Conservation (phyloP, 2,888 invertebrate genomes). For the Parnassius mnemosyne region DNA sequence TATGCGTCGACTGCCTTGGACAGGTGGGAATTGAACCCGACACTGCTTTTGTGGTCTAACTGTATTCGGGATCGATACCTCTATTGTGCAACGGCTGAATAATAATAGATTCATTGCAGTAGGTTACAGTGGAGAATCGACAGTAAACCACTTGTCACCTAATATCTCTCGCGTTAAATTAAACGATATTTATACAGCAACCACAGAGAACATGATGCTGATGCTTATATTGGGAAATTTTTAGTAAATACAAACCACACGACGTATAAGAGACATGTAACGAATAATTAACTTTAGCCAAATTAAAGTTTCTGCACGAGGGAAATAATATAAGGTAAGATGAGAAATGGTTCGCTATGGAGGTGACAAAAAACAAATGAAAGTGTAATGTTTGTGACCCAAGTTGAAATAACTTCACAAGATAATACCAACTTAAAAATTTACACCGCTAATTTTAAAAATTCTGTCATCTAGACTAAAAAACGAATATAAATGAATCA, state of each 20-base stretch:
- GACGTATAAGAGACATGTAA: conserved; percentile 12
- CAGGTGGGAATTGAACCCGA: conserved; percentile 52
- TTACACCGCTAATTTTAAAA: too few relatives aligned
- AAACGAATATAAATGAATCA: too few relatives aligned
- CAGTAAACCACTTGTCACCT: conserved; percentile 19
- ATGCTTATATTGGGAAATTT: conserved; percentile 12
- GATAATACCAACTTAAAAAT: too few relatives aligned
- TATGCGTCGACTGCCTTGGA: conserved; percentile 49
- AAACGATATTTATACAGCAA: conserved; percentile 8
- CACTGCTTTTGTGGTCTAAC: conserved; percentile 52
- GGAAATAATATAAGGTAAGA: background rate
- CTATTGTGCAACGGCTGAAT: conserved; percentile 20
- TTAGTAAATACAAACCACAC: conserved; percentile 14
- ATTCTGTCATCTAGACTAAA: too few relatives aligned
- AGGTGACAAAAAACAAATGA: conserved; percentile 4
- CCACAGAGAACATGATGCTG: conserved; percentile 15
- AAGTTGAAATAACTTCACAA: conserved; percentile 3
- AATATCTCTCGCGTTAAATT: conserved; percentile 21
- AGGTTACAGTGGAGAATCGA: conserved; percentile 14
- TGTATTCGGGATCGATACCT: conserved; percentile 36
- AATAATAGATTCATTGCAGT: conserved; percentile 17
- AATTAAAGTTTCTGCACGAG: background rate
- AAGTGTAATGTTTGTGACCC: conserved; percentile 7
- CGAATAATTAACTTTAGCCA: conserved; percentile 2
- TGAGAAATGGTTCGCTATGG: background rate